Conservation (phyloP, 53 echinoderm and acorn worm species). For the Apostichopus leukothele region DNA sequence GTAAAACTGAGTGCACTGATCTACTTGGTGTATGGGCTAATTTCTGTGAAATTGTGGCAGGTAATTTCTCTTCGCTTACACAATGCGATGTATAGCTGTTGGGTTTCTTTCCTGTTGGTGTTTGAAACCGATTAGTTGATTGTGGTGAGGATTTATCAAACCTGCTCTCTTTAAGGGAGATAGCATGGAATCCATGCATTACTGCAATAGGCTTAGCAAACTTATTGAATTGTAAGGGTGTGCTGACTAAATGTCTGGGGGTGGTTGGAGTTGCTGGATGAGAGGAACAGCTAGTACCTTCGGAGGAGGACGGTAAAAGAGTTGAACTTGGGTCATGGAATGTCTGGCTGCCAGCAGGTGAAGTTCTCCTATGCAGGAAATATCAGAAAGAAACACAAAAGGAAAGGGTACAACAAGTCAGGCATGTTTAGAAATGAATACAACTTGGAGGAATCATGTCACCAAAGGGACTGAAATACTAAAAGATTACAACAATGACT, state of each 20-base stretch:
- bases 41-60: too few species aligned
- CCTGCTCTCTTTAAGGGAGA: not conserved
- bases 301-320: not conserved
- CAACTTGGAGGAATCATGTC: too few species aligned
- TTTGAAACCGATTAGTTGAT: not conserved
- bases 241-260: not conserved
- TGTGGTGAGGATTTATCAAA: not conserved
- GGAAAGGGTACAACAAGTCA: too few species aligned
- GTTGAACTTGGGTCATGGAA: not conserved
- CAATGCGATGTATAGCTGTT: too few species aligned
- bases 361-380: not conserved
- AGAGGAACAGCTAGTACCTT: not conserved
- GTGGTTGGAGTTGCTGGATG: not conserved
- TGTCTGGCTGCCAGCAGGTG: not conserved
- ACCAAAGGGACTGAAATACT: too few species aligned
- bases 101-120: not conserved
- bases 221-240: not conserved
- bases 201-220: constrained; percentile 15
- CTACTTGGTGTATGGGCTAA: too few species aligned
- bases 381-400: too few species aligned
- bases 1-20: too few species aligned
- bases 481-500: too few species aligned
- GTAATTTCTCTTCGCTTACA: too few species aligned
- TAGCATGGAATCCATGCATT: constrained; percentile 17
- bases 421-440: too few species aligned